These are phyloP conservation scores for Lamellibrachia columna DNA, from an alignment of 2,888 invertebrate species.

Conservation along the genomic window DNA sequence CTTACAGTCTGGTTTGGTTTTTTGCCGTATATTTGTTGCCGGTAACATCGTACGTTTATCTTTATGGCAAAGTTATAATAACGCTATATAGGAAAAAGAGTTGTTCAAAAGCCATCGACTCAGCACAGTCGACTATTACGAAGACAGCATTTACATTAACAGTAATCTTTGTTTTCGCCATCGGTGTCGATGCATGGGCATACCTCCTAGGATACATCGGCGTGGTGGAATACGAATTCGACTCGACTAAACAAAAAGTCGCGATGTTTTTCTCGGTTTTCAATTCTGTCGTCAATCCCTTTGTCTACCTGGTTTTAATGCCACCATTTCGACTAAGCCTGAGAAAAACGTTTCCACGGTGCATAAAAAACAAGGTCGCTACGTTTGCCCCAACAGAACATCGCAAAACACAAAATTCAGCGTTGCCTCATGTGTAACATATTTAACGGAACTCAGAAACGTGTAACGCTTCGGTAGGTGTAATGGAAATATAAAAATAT, in stretches of 20 bases:
- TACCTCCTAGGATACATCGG: not conserved
- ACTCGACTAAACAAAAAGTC: not conserved
- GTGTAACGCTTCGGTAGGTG: too few relatives aligned
- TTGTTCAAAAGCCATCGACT: not conserved
- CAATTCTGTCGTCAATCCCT: not conserved
- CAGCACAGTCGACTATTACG: not conserved
- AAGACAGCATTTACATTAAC: not conserved
- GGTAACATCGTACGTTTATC: not conserved
- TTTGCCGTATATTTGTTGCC: not conserved
- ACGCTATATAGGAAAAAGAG: not conserved
- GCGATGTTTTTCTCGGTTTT: not conserved
- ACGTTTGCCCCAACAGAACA: not conserved
- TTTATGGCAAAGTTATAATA: not conserved
- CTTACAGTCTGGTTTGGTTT: not conserved
- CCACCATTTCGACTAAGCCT: not conserved
- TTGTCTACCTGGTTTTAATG: not conserved
- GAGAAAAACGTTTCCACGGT: not conserved
- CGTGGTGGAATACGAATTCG: not conserved
- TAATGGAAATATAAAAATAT: too few relatives aligned
- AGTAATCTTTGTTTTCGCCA: not conserved
- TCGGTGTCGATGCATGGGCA: not conserved
- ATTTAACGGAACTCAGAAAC: too few relatives aligned
- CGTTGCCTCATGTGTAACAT: not conserved
- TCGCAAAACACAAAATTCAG: not conserved
- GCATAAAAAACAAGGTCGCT: not conserved